Evolutionary conservation across 2,113 vertebrate genomes (phyloP), one percentile per base, ranked within the genome.

Genomic region (Trichechus manatus): DNA sequence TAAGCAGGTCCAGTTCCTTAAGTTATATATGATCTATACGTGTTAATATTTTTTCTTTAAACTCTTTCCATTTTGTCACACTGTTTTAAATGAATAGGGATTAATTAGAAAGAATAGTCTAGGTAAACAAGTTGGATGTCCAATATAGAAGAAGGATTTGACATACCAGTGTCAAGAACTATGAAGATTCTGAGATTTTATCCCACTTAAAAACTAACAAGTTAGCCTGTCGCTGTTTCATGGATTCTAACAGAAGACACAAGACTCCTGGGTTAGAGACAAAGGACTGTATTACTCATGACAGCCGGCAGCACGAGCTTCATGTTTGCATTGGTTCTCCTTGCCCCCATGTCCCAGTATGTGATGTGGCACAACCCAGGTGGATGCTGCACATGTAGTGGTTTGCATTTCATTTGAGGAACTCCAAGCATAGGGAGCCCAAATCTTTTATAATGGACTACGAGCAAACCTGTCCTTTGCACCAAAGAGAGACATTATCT

Each of bases 11-110:
- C 59, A 42, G 61, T 75, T 87, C n/a, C 22, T 89, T 84, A 75
- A 93, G 6, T 42, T 91, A n/a, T 8, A 25, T 50, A 31, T n/a
- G 4, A 66, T 56, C 29, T 50, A 50, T 22, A 15, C 23, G 72
- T 89, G 50, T 42, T 77, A 74, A 79, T 50, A 59, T 47, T 77
- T 53, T 19, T 89, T 61, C 25, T 93, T 89, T 74, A 79, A 89
- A 83, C 15, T 19, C 42, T 68, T 19, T 56, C 6, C 59, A 61
- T 82, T 88, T 93, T 4, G 56, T 87, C 29, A 53, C 15, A 72
- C 39, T 94, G n/a, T 87, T 72, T 91, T 87, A 47, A 85, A 95
- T 87, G 2, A 6, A 70, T 72, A 86, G n/a, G 72, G 27, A 56
- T 81, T 87, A 84, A 93, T 66, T 36, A 56, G 70, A 84, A 64